Conservation (phyloP, 2,888 invertebrate genomes). For the Pemphredon lugubris region DNA sequence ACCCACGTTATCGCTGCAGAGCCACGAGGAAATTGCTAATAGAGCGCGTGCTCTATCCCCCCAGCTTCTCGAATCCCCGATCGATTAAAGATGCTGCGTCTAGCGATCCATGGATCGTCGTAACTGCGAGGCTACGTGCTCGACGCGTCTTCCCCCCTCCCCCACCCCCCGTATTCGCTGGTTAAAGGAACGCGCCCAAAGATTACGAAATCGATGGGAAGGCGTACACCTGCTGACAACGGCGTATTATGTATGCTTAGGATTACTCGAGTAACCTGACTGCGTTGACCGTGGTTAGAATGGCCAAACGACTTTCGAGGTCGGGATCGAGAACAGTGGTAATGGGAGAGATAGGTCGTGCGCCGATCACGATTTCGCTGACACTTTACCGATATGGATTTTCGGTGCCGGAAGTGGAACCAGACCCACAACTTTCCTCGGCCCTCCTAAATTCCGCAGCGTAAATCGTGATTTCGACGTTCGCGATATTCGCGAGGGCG, state of each 20-base stretch:
- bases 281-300: slow-evolving; percentile 69
- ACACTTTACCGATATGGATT: slow-evolving; percentile 61
- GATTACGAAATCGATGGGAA: slow-evolving; percentile 50
- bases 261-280: slow-evolving; percentile 65
- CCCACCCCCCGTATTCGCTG: no score
- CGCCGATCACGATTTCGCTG: slow-evolving; percentile 56
- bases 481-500: no score
- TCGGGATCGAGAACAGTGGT: slow-evolving; percentile 69
- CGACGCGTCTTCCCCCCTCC: not conserved
- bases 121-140: slow-evolving; percentile 2
- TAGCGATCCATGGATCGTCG: not conserved
- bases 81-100: slow-evolving; percentile 9
- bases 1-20: not conserved
- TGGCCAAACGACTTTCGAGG: slow-evolving; percentile 77
- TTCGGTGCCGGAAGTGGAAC: slow-evolving; percentile 66
- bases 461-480: no score
- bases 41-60: slow-evolving; percentile 2
- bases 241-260: slow-evolving; percentile 69
- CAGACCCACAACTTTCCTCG: slow-evolving; percentile 68
- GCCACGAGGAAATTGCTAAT: not conserved
- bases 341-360: slow-evolving; percentile 19
- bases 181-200: slow-evolving; percentile 16
- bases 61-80: not conserved
- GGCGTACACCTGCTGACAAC: slow-evolving; percentile 35
- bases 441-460: no score